Evolutionary conservation across 2,888 invertebrate genomes (phyloP), one percentile per base, ranked within the genome.

Genomic region (Cephus pygmeus): DNA sequence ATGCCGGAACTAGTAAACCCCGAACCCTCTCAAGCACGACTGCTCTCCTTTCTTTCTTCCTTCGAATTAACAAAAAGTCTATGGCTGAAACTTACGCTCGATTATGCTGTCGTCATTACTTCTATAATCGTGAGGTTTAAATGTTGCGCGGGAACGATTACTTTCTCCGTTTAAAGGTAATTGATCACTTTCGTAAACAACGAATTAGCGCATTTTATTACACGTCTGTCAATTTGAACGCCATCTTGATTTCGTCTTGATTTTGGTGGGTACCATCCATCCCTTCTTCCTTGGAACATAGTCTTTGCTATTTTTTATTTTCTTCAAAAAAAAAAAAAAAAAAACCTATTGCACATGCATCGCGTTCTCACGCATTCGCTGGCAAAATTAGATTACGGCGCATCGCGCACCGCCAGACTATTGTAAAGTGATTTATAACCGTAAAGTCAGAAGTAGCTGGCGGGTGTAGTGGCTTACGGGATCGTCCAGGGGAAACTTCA

Each of bases 381-480:
- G 56, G 56, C 56, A 2, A 56, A 56, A 56, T 56, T 56, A 23
- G 56, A 56, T 56, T 56, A 56, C 56, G 23, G 23, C 12, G 71
- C 31, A 33, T 71, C 71, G 31, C 31, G 71, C 11, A 12, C 6
- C 31, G 33, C 30, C 11, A 23, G 71, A 71, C 34, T 31, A 31
- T 71, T 71, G 71, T 71, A 33, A 71, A 71, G 34, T 71, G 71
- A 74, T 74, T 74, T 74, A 34, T 34, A 34, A 74, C 36, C 74
- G 35, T 36, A 74, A 34, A 35, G 34, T 69, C 34, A 35, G 34
- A 36, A n/a, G 31, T 80, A 34, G 40, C 30, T 30, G 56, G 34
- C 36, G 34, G 2, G n/a, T 23, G 56, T 56, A 56, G 56, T 56
- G 23, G 56, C 56, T 56, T 56, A 56, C 56, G 56, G 56, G 56